Conservation (phyloP, 2,888 invertebrate species). For the Yponomeuta cagnagella region DNA sequence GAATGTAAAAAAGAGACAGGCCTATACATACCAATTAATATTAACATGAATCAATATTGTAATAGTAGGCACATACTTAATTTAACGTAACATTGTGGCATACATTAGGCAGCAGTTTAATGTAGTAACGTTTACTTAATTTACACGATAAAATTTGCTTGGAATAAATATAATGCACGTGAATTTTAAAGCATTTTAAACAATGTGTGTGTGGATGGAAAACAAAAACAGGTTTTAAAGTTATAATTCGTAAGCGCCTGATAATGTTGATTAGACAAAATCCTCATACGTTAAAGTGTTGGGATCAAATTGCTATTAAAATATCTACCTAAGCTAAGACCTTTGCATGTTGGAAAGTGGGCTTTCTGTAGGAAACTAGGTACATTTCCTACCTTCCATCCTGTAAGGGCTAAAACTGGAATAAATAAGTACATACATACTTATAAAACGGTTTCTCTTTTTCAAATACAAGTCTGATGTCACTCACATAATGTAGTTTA, state of each 20-base stretch:
- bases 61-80: too few species aligned
- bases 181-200: neutral
- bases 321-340: neutral
- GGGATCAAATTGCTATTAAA: slow-evolving; percentile 6
- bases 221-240: neutral
- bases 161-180: neutral
- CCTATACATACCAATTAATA: neutral
- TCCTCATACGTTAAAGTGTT: neutral
- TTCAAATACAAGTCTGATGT: slow-evolving; percentile 42
- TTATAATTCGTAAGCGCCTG: neutral
- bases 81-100: neutral
- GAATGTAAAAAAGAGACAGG: neutral
- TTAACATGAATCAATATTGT: too few species aligned
- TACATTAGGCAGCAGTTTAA: neutral
- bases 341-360: neutral
- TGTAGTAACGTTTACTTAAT: neutral
- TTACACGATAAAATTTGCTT: neutral
- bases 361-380: neutral
- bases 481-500: slow-evolving; percentile 23
- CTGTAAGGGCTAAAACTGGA: slow-evolving; percentile 26
- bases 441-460: slow-evolving; percentile 25
- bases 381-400: neutral
- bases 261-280: neutral
- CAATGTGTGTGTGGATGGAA: neutral
- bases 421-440: slow-evolving; percentile 24